A percentile compares a stretch with the other conserved stretches of the same genome.
Conservation (phyloP, 2,797 vertebrate genomes). For the Gobio occitaniae region DNA sequence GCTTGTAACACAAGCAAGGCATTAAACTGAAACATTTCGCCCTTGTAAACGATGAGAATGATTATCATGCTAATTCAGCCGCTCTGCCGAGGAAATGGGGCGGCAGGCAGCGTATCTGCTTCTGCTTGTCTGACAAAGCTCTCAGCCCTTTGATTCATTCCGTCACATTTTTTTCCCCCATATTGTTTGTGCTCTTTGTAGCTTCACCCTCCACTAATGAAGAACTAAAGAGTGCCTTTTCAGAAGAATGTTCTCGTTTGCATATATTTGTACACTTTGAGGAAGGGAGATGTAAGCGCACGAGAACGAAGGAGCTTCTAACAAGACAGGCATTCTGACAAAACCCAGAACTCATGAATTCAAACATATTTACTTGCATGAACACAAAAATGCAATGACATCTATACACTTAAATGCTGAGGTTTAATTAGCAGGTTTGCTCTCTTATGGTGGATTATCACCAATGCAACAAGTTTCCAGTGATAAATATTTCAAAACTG, state of each 20-base stretch:
- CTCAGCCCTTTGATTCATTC: constrained; percentile 48
- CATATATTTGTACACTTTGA: constrained; percentile 58
- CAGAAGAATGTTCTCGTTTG: constrained; percentile 45
- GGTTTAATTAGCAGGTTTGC: constrained; percentile 59
- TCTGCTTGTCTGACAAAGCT: constrained; percentile 56
- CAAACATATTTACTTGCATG: not conserved
- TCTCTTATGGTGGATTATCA: constrained; percentile 32
- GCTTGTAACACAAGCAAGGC: constrained; percentile 93
- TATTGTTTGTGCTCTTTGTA: constrained; percentile 55
- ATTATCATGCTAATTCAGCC: constrained; percentile 84
- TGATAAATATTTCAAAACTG: constrained; percentile 32
- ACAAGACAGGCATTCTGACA: constrained; percentile 14
- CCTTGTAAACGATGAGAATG: constrained; percentile 92
- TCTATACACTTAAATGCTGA: not conserved
- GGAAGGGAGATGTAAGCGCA: constrained; percentile 14
- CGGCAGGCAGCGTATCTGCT: constrained; percentile 67
- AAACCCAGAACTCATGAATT: not conserved
- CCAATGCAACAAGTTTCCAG: constrained; percentile 1
- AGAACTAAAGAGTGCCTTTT: constrained; percentile 55
- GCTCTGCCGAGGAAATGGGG: constrained; percentile 75
- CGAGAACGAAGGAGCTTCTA: constrained; percentile 8
- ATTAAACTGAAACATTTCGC: constrained; percentile 96
- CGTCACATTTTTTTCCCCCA: constrained; percentile 21
- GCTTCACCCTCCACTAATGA: constrained; percentile 56
- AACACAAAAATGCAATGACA: constrained; percentile 20